Evolutionary conservation across 2,888 invertebrate genomes (phyloP).

Genomic region (Tipula confusa): DNA sequence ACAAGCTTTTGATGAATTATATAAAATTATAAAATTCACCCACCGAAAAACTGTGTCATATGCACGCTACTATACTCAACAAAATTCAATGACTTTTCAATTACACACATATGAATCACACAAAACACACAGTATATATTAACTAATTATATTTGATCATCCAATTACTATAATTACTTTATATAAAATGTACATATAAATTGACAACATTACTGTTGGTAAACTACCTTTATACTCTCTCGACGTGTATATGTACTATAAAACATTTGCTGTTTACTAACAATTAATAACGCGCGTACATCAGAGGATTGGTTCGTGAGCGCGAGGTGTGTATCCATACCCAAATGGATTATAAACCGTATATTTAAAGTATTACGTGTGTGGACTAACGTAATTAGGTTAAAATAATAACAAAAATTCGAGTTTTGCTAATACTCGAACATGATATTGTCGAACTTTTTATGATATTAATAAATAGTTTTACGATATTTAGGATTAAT

Average conservation of each 20-base stretch:
- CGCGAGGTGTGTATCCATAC: not conserved
- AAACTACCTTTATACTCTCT: not conserved
- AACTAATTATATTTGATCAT: not conserved
- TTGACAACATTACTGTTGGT: not conserved
- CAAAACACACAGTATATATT: not conserved
- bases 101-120: not conserved
- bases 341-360: not conserved
- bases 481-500: not conserved
- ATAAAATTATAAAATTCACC: too few species aligned
- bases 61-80: too few species aligned
- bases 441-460: not conserved
- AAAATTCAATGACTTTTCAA: not conserved
- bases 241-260: not conserved
- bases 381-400: not conserved
- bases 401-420: not conserved
- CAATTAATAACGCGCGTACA: not conserved
- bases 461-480: not conserved
- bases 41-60: too few species aligned
- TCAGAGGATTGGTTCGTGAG: not conserved
- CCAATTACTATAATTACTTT: not conserved
- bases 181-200: not conserved
- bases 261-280: constrained; percentile 3
- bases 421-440: not conserved
- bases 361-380: not conserved
- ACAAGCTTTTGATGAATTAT: too few species aligned